phyloP scores from a whole-genome alignment of 2,797 vertebrate species.

The Anguilla megastoma region DNA sequence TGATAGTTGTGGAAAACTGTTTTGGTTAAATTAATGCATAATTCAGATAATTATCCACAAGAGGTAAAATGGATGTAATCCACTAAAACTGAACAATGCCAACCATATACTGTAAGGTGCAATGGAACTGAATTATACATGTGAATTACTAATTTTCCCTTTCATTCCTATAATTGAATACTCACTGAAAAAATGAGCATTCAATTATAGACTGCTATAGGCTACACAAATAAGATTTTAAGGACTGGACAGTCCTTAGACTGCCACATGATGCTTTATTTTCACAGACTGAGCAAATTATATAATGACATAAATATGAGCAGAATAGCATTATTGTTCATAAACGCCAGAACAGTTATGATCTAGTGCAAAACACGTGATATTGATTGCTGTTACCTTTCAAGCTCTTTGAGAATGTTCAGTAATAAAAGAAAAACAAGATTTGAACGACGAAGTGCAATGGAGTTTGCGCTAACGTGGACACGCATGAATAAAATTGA shows the following conservation, averaged over 20 bases:
- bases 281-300: not conserved
- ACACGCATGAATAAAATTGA: slow-evolving; percentile 3
- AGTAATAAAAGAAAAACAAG: not conserved
- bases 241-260: not conserved
- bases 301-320: not conserved
- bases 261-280: not conserved
- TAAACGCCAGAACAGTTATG: not conserved
- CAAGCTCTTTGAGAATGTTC: not conserved
- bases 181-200: not conserved
- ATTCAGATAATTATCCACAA: not conserved
- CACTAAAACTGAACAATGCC: not conserved
- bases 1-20: not conserved
- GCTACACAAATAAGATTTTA: not conserved
- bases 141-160: not conserved
- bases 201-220: not conserved
- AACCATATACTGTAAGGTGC: not conserved
- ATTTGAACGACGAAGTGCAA: slow-evolving; percentile 4
- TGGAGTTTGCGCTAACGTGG: not conserved
- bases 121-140: not conserved
- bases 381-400: not conserved
- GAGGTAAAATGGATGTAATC: not conserved
- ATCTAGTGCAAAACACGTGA: not conserved
- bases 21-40: slow-evolving; percentile 1
- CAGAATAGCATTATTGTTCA: not conserved
- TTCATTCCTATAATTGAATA: no score